Evolutionary conservation across 1,140 invertebrate genomes (phyloP).

Genomic region (Drosophila sp.): DNA sequence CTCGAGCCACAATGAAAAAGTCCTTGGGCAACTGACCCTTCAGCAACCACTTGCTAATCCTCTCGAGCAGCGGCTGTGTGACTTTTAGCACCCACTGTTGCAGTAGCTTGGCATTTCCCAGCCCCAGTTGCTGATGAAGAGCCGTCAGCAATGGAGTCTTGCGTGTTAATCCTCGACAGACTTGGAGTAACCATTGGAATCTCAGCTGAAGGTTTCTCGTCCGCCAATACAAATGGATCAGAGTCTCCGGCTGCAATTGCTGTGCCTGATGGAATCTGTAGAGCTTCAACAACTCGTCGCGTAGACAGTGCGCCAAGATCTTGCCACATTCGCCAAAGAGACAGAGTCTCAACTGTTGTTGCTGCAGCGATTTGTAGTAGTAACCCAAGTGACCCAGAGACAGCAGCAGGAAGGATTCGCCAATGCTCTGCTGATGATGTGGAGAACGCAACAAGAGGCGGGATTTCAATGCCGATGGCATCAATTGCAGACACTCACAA

Average conservation of each 20-base stretch:
- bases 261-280: slow-evolving; percentile 14
- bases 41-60: slow-evolving; percentile 35
- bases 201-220: slow-evolving; percentile 7
- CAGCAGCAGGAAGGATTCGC: slow-evolving; percentile 56
- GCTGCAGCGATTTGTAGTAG: slow-evolving; percentile 29
- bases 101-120: background rate
- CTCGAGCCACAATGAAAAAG: slow-evolving; percentile 35
- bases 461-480: slow-evolving; percentile 6
- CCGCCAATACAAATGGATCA: slow-evolving; percentile 20
- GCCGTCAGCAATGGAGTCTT: slow-evolving; percentile 11
- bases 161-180: background rate
- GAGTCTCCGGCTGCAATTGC: background rate
- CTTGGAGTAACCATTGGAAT: slow-evolving; percentile 37
- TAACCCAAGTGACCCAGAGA: slow-evolving; percentile 46
- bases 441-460: slow-evolving; percentile 47
- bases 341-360: background rate
- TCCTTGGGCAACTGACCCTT: slow-evolving; percentile 9
- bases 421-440: slow-evolving; percentile 48
- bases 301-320: slow-evolving; percentile 13
- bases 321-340: slow-evolving; percentile 12
- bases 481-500: slow-evolving; percentile 45
- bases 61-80: slow-evolving; percentile 17
- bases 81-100: slow-evolving; percentile 32
- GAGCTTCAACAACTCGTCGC: slow-evolving; percentile 20
- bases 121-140: slow-evolving; percentile 26